phyloP scores from a whole-genome alignment of 2,888 invertebrate genomes.

The Mylabris sibirica region DNA sequence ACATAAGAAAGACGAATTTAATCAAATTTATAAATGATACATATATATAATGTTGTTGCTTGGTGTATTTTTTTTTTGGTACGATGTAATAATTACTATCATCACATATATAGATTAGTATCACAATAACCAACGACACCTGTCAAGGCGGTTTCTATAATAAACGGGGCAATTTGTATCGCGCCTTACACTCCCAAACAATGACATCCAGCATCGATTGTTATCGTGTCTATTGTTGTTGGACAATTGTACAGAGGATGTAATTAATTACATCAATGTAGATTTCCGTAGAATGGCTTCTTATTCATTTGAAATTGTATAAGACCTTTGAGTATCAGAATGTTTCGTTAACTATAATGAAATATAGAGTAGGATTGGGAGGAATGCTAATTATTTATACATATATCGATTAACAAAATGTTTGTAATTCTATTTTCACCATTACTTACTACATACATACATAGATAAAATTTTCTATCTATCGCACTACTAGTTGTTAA shows the following conservation, averaged over 20 bases:
- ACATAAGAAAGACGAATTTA: no score
- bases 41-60: no score
- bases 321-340: neutral
- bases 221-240: constrained; percentile 46
- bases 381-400: no score
- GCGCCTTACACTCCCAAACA: constrained; percentile 39
- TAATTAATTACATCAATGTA: constrained; percentile 48
- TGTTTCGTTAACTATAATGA: no score
- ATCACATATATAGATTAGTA: constrained; percentile 6
- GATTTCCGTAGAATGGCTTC: constrained; percentile 33
- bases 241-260: constrained; percentile 45
- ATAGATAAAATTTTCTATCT: no score
- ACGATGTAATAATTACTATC: neutral
- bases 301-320: constrained; percentile 18
- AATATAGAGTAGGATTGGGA: no score
- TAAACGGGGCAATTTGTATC: constrained; percentile 46
- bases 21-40: no score
- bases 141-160: constrained; percentile 27
- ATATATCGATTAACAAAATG: neutral
- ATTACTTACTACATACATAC: no score
- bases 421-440: no score
- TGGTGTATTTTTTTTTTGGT: neutral
- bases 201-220: constrained; percentile 44
- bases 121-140: constrained; percentile 19
- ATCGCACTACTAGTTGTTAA: no score